Percentiles rank a stretch among this genome's conserved stretches.
Evolutionary conservation across 2,888 invertebrate genomes (phyloP).

Genomic region (Ptychoptera contaminata): DNA sequence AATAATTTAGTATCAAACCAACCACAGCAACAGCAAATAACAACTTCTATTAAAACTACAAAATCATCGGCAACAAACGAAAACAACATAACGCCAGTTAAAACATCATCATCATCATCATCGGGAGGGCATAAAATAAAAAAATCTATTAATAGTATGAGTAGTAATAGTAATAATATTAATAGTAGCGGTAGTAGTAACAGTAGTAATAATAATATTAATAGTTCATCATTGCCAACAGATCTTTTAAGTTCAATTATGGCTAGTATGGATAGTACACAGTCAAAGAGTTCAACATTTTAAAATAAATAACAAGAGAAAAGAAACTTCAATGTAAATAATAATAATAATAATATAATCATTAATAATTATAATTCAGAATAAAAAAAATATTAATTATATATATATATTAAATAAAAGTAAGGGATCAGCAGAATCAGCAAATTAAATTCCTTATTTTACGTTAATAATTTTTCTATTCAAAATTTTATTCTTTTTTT

Average conservation of each 20-base stretch:
- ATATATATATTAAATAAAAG: too few species aligned
- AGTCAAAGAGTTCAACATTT: background rate
- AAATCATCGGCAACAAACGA: constrained; percentile 11
- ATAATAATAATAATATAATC: too few species aligned
- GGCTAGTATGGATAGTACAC: constrained; percentile 27
- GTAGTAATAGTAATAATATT: constrained; percentile 4
- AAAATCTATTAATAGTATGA: background rate
- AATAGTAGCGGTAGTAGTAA: constrained; percentile 5
- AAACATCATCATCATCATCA: constrained; percentile 9
- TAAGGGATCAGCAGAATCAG: too few species aligned
- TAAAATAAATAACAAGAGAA: background rate
- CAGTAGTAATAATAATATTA: background rate
- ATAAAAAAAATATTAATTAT: too few species aligned
- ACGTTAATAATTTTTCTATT: too few species aligned
- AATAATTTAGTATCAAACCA: constrained; percentile 10
- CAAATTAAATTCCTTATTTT: too few species aligned
- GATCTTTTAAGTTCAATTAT: constrained; percentile 31
- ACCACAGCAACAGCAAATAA: constrained; percentile 12
- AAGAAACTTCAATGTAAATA: too few species aligned
- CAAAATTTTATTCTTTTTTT: too few species aligned
- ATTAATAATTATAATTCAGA: too few species aligned
- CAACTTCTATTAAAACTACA: background rate
- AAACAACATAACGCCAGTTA: constrained; percentile 12
- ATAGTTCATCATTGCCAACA: constrained; percentile 11
- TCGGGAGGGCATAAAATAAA: background rate